A percentile compares a stretch with the other conserved stretches of the same genome.
These are phyloP conservation scores for Enteromius mattozi DNA, from an alignment of 2,797 vertebrate species.

Conservation along the genomic window DNA sequence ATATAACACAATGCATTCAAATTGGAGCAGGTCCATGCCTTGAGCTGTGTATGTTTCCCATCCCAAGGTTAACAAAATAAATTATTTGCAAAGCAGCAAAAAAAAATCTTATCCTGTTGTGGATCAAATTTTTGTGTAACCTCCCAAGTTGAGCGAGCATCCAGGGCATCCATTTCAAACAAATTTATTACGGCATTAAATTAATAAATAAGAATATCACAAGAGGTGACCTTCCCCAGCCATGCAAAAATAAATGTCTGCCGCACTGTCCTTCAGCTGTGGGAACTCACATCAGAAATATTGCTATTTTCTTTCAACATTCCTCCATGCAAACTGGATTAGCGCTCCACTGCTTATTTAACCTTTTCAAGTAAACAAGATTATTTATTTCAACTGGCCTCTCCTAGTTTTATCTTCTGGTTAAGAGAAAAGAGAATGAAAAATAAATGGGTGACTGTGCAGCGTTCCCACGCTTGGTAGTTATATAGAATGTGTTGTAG, in stretches of 20 bases:
- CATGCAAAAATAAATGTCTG: slow-evolving; percentile 68
- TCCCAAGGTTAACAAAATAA: slow-evolving; percentile 73
- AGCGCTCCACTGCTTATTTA: slow-evolving; percentile 63
- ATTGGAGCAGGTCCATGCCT: slow-evolving; percentile 41
- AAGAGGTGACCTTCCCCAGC: slow-evolving; percentile 69
- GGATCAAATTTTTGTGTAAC: slow-evolving; percentile 68
- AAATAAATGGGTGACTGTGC: slow-evolving; percentile 51
- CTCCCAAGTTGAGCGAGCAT: slow-evolving; percentile 74
- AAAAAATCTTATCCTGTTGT: slow-evolving; percentile 51
- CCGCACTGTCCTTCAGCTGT: slow-evolving; percentile 58
- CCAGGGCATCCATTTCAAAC: slow-evolving; percentile 55
- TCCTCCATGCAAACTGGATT: slow-evolving; percentile 64
- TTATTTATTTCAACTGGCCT: slow-evolving; percentile 65
- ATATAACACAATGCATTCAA: slow-evolving; percentile 14
- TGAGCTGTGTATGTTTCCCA: slow-evolving; percentile 36
- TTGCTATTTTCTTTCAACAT: slow-evolving; percentile 63
- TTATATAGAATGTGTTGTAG: slow-evolving; percentile 25
- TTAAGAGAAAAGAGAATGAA: slow-evolving; percentile 55
- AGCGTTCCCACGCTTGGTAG: slow-evolving; percentile 53
- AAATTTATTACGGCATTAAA: slow-evolving; percentile 76
- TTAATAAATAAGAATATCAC: slow-evolving; percentile 77
- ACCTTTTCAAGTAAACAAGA: slow-evolving; percentile 65
- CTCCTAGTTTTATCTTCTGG: slow-evolving; percentile 59
- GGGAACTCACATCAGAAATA: slow-evolving; percentile 63
- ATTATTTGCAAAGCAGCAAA: slow-evolving; percentile 58